Evolutionary conservation across 2,888 invertebrate genomes (phyloP), one percentile per base, ranked within the genome.

Genomic region (Panzeria rudis): DNA sequence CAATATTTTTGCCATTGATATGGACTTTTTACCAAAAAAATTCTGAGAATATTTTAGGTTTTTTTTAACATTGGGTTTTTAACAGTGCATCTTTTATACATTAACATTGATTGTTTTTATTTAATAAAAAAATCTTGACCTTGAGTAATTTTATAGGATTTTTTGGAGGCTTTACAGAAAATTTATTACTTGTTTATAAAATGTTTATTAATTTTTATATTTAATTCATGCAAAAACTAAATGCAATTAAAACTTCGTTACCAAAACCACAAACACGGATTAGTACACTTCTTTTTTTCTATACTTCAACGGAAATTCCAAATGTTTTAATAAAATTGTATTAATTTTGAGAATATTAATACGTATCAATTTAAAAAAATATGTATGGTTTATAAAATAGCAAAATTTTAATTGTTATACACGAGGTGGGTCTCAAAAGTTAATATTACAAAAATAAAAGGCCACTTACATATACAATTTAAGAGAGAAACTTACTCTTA

Each of bases 11-110:
- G 17, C 15, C 6, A 44, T 56, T 29, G 4, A 17, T 17, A 6
- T 32, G 25, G 32, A 47, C 15, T 64, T 71, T 54, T 47, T 25
- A 56, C 20, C 9, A 23, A 72, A 80, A 38, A 80, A 38, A 64
- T 80, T 73, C 72, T 50, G 1, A 66, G 80, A 80, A 79, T 47
- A 47, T 38, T 41, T 64, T 66, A 7, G 17, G 2, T 66, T 47
- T 35, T 52, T 32, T 71, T 69, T 41, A 35, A 44, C 17, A 25
- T 29, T 32, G 35, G 20, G n/a, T 77, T 13, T 29, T 56, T 25
- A 11, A 20, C 3, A 68, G 15, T 35, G 8, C n/a, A n/a, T n/a
- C n/a, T n/a, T n/a, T n/a, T n/a, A n/a, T n/a, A n/a, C n/a, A n/a
- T n/a, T n/a, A n/a, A n/a, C n/a, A n/a, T n/a, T n/a, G n/a, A n/a